Evolutionary conservation across 2,888 invertebrate species (phyloP).

Genomic region (Sicus ferrugineus): DNA sequence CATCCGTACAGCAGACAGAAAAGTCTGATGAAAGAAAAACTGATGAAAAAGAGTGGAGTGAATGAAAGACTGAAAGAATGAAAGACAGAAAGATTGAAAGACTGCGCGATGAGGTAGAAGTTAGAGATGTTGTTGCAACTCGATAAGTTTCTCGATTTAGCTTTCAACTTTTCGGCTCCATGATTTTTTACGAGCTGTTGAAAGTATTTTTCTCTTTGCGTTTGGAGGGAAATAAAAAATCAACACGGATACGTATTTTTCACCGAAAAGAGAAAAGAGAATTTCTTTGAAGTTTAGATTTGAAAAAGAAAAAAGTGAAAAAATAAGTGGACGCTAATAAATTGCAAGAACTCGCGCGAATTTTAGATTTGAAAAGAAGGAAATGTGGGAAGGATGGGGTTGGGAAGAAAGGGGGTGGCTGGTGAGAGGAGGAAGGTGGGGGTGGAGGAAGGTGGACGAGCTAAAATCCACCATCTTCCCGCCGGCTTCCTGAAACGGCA

Average conservation of each 20-base stretch:
- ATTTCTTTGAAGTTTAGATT: background rate
- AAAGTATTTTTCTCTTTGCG: background rate
- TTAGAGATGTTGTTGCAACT: background rate
- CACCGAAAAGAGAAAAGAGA: background rate
- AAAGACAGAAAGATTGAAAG: background rate
- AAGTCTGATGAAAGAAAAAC: too few relatives aligned
- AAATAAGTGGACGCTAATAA: background rate
- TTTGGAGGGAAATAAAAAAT: background rate
- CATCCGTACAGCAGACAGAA: too few relatives aligned
- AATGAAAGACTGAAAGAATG: too few relatives aligned
- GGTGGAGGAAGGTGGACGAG: background rate
- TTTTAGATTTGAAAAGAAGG: background rate
- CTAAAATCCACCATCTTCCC: background rate
- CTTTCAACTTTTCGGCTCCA: background rate
- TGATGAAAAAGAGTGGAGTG: too few relatives aligned
- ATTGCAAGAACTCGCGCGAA: too few relatives aligned
- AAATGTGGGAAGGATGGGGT: too few relatives aligned
- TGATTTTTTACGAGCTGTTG: background rate
- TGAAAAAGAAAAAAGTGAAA: background rate
- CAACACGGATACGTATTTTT: background rate
- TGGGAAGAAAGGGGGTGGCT: too few relatives aligned
- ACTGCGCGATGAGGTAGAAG: background rate
- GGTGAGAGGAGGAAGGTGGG: background rate
- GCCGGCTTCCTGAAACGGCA: background rate
- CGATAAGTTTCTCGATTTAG: conserved; percentile 1